Base-by-base conservation (phyloP, 2,113 vertebrate species). In the Tenrec ecaudatus region DNA sequence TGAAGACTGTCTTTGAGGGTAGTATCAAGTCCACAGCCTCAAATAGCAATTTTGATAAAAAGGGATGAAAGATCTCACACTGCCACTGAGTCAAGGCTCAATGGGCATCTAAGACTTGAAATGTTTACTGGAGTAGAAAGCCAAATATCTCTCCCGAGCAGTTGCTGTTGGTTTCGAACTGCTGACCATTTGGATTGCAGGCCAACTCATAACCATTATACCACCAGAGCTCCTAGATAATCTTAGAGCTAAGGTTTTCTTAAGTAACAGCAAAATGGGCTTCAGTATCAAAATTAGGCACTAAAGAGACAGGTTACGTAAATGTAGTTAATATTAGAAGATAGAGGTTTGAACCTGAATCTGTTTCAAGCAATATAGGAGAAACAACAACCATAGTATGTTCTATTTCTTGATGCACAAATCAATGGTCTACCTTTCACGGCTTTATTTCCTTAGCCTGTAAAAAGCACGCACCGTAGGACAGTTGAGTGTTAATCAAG, bases 161-260 rank as follows among this genome's bases (percentile, higher is more conserved):
- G 47, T 53, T 53, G 47, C 47, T 53, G 12, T 53, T 53, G 47
- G 47, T 53, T 40, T 53, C 47, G 12, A 53, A 53, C 47, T 53
- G 47, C 12, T 53, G 47, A 53, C 47, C 47, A 53, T 53, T 40
- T 53, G 47, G 47, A 53, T 53, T 53, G 47, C 47, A 53, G 12
- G 47, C 47, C 47, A 47, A 53, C 9, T 53, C 47, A 53, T 53
- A 53, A 53, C 47, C 47, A 12, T 53, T 53, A 14, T 10, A 53
- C 47, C 47, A 53, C 12, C 47, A 53, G 47, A 53, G 47, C 47
- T 53, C 47, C 47, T 53, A 87, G 36, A n/a, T 2, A 25, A 71
- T 9, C n/a, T 86, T 89, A 80, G 57, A 82, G 40, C 62, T 85
- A 84, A 66, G 6, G 25, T 19, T 82, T 92, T 82, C 68, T 79